Conservation (phyloP, 2,888 invertebrate genomes). For the Uloborus plumipes region DNA sequence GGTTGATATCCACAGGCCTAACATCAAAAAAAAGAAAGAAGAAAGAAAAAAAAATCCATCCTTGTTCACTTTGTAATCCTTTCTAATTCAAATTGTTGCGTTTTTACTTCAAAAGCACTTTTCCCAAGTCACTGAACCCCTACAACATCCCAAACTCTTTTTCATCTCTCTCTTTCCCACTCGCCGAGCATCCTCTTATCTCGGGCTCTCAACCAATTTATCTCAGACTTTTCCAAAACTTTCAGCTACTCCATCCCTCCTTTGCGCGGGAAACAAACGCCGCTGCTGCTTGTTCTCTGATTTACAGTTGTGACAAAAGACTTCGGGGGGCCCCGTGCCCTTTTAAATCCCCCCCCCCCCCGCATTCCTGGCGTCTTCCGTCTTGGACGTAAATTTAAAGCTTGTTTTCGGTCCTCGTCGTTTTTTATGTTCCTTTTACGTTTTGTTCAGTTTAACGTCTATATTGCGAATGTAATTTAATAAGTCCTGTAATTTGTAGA, state of each 20-base stretch:
- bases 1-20: too few relatives aligned
- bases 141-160: background rate
- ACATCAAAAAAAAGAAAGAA: too few relatives aligned
- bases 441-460: too few relatives aligned
- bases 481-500: too few relatives aligned
- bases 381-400: background rate
- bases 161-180: background rate
- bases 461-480: too few relatives aligned
- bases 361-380: background rate
- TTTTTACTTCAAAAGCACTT: too few relatives aligned
- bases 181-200: background rate
- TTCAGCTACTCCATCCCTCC: conserved; percentile 36
- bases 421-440: too few relatives aligned
- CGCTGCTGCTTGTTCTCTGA: conserved; percentile 11
- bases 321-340: background rate
- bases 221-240: conserved; percentile 46
- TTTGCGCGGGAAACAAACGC: conserved; percentile 39
- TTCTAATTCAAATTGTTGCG: too few relatives aligned
- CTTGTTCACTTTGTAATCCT: too few relatives aligned
- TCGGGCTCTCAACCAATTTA: conserved; percentile 14
- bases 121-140: too few relatives aligned
- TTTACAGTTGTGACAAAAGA: conserved; percentile 46
- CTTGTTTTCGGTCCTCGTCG: too few relatives aligned
- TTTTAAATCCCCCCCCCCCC: background rate
- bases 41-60: too few relatives aligned